Conservation (phyloP, 2,113 vertebrate genomes). For the Myiagra hebetior region DNA sequence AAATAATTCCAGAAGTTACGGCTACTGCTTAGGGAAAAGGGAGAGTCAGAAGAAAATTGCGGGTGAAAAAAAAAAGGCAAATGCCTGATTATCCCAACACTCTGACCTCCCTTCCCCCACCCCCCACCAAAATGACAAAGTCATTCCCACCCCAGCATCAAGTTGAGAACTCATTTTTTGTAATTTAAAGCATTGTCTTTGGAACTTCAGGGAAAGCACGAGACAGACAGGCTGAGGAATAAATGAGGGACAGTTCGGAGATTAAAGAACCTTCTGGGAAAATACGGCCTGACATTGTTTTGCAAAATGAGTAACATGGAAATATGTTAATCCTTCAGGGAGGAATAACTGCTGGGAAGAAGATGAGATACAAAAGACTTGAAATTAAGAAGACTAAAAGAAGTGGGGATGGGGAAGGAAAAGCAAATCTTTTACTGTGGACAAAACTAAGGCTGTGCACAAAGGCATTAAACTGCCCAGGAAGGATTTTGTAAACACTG, state of each 20-base stretch:
- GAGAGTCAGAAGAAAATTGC: background rate
- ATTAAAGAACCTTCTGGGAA: background rate
- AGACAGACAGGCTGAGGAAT: background rate
- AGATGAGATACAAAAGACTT: background rate
- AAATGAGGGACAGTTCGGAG: background rate
- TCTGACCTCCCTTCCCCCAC: background rate
- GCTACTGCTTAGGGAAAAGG: background rate
- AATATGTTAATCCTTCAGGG: background rate
- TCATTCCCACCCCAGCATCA: background rate
- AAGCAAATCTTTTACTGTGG: background rate
- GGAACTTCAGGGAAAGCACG: background rate
- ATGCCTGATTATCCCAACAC: background rate
- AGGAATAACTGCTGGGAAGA: conserved; percentile 3
- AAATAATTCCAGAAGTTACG: background rate
- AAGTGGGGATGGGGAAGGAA: background rate
- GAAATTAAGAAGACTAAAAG: background rate
- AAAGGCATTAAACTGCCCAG: background rate
- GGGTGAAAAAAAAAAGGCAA: background rate
- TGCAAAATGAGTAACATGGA: background rate
- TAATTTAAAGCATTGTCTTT: background rate
- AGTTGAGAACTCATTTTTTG: background rate
- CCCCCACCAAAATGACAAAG: background rate
- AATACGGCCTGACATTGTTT: background rate
- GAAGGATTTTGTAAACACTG: background rate
- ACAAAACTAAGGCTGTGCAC: rapidly evolving